phyloP scores from a whole-genome alignment of 2,797 vertebrate genomes.

The Phoxinus dragarum region DNA sequence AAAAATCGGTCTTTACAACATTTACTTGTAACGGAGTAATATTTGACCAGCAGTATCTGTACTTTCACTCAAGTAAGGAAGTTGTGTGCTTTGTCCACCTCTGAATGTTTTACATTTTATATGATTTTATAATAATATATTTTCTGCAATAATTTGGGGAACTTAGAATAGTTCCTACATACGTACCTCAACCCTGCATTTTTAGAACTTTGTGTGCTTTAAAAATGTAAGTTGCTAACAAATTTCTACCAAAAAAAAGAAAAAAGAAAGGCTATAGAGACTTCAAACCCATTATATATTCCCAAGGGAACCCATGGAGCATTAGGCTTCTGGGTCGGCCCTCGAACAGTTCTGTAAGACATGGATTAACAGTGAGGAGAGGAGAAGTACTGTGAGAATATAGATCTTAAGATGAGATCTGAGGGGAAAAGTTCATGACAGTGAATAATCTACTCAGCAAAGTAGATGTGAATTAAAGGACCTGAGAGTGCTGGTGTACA shows the following conservation, averaged over 20 bases:
- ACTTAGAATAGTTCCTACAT: not conserved
- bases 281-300: constrained; percentile 5
- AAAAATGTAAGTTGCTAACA: not conserved
- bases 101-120: too few relatives aligned
- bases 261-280: not conserved
- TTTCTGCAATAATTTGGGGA: not conserved
- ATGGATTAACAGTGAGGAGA: not conserved
- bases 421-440: constrained; percentile 7
- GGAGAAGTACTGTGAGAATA: constrained; percentile 4
- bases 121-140: not conserved
- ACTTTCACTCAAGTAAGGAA: too few relatives aligned
- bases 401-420: constrained; percentile 17
- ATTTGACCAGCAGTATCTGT: too few relatives aligned
- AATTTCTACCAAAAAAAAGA: not conserved
- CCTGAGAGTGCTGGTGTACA: not conserved
- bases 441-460: constrained; percentile 3
- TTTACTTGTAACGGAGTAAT: too few relatives aligned
- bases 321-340: constrained; percentile 1
- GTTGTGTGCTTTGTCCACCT: too few relatives aligned
- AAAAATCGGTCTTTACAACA: too few relatives aligned
- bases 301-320: not conserved
- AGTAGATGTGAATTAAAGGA: not conserved
- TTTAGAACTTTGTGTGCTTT: too few relatives aligned
- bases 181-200: too few relatives aligned
- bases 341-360: not conserved